Base-by-base conservation (phyloP, 2,797 vertebrate species). In the Aotus griseimembra region DNA sequence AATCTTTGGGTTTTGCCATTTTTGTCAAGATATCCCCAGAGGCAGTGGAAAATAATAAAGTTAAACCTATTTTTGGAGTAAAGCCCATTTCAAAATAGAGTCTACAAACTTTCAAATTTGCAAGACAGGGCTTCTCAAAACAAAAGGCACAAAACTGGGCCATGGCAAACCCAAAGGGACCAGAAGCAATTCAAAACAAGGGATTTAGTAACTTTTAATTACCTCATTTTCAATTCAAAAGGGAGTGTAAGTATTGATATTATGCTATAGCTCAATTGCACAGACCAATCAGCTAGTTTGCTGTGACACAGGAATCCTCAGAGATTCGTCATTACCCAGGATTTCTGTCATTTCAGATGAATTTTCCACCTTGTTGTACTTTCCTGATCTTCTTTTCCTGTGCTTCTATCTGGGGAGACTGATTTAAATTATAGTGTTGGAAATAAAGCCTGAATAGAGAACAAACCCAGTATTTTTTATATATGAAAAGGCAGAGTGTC, bases 1-100 rank as follows among this genome's bases (percentile, higher is more conserved):
- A 98, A 98, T 98, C 98, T 98, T 98, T 98, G 96, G 97, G 97
- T 95, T 98, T 98, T 99, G 96, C 98, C 96, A 98, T 98, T 98
- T 97, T 98, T 98, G 97, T 98, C 98, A 97, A 98, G 98, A 98
- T 94, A 97, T 98, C 98, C 98, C 98, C 97, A 97, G 98, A 98
- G 98, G 97, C 92, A 97, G 72, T 81, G 94, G 93, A 97, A 98
- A 98, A 99, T 98, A 98, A 98, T 98, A 98, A 98, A 98, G 97
- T 97, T 97, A 98, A 98, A 97, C 90, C 88, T 98, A 98, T 97
- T 98, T 98, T 98, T 98, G 97, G 98, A 98, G 88, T 14, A 76
- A 96, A 98, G 97, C 97, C 97, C 96, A 26, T 82, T 98, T 97
- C 79, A 98, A 98, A 98, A 98, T 95, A 98, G 95, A 96, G 94